A percentile compares a stretch with the other conserved stretches of the same genome.
phyloP scores from a whole-genome alignment of 2,113 vertebrate species.

The Ageneiosus marmoratus region DNA sequence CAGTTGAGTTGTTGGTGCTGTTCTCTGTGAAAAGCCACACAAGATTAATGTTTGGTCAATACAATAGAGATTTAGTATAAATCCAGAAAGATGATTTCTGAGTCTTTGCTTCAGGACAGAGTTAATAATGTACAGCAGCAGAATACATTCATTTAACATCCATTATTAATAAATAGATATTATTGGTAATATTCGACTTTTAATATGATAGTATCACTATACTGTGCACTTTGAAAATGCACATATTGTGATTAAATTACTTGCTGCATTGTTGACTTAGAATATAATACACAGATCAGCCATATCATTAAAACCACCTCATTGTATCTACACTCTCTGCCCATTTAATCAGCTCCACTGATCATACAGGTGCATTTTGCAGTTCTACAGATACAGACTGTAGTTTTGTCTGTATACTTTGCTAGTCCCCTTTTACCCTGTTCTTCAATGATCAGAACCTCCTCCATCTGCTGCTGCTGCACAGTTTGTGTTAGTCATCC shows the following conservation, averaged over 20 bases:
- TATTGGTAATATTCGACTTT: neutral
- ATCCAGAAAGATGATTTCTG: neutral
- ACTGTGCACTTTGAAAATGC: neutral
- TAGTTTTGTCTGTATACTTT: too few relatives aligned
- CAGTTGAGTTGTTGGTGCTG: conserved; percentile 87
- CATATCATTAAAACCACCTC: too few relatives aligned
- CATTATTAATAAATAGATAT: neutral
- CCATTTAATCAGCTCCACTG: too few relatives aligned
- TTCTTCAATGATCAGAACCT: too few relatives aligned
- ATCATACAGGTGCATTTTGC: too few relatives aligned
- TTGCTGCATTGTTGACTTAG: neutral
- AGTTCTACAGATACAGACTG: too few relatives aligned
- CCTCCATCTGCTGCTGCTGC: too few relatives aligned
- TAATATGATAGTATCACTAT: neutral
- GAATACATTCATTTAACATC: neutral
- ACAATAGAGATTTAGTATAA: neutral
- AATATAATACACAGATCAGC: neutral
- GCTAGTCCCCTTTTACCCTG: too few relatives aligned
- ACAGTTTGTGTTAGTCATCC: too few relatives aligned
- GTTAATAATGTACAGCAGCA: neutral
- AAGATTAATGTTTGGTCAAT: neutral
- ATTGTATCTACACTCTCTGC: too few relatives aligned
- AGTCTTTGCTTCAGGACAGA: neutral
- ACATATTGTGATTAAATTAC: neutral
- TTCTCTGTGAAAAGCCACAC: conserved; percentile 74